Base-by-base conservation (phyloP, 2,797 vertebrate species). In the Microtus obscurus region DNA sequence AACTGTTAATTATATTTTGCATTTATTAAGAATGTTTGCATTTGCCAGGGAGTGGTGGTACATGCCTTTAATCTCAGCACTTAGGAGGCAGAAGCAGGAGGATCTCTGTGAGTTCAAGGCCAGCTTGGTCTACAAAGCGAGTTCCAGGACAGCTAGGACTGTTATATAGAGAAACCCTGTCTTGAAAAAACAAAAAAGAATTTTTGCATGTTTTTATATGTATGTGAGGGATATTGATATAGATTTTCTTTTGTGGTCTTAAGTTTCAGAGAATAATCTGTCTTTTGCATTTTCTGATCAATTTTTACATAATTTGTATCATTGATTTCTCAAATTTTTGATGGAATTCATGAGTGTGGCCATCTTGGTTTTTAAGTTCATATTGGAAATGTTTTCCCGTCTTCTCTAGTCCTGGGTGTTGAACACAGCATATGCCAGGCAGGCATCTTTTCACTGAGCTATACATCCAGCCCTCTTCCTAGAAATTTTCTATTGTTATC, bases 281-380 rank as follows among this genome's bases (percentile, higher is more conserved):
- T 59, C 40, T 82, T 29, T 94, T 94, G 53, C 48, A 40, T 61
- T 96, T 34, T 79, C n/a, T 37, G 56, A 87, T 6, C 90, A 48
- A 27, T 17, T 23, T 83, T 77, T 12, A 5, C 40, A 43, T 89
- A 81, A 81, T 61, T 81, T 37, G 3, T 69, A 86, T 65, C 69
- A 21, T 9, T 34, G 14, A 21, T 43, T 92, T 93, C 27, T 77
- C 37, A 92, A 43, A 40, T 31, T 0, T 63, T 85, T 73, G 27
- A 37, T 29, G 8, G 67, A n/a, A 71, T 91, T 93, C 31, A 92
- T 19, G n/a, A 89, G 37, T 37, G 76, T 92, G 27, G 29, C 76
- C 67, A 71, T 77, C 34, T 78, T 95, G 73, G 21, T 37, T 63
- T 92, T 71, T 23, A 69, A 89, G 13, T 65, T 89, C 45, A 93